These are phyloP conservation scores for Exaiptasia diaphana DNA, from an alignment of 64 coral and sea anemone species.

Conservation along the genomic window DNA sequence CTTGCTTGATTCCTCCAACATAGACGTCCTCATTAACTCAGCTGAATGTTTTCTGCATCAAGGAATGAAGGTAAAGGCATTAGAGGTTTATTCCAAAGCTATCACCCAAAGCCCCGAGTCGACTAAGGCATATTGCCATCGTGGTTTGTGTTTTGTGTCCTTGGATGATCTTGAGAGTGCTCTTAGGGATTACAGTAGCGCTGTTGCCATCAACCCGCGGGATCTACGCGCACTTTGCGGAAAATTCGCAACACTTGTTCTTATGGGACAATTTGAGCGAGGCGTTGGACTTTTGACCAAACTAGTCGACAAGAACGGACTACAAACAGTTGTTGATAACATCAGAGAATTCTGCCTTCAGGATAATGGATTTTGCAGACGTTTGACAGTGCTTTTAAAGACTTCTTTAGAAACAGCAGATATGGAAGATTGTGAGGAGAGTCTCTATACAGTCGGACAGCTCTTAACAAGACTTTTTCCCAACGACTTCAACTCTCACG, in stretches of 20 bases:
- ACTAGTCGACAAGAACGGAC: conserved; percentile 29
- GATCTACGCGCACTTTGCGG: conserved; percentile 65
- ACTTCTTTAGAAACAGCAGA: conserved; percentile 22
- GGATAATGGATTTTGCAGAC: conserved; percentile 31
- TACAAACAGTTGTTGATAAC: conserved; percentile 40
- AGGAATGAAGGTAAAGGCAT: conserved; percentile 46
- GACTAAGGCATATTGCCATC: conserved; percentile 50
- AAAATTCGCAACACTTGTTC: conserved; percentile 29
- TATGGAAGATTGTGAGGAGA: background rate
- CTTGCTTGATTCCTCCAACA: conserved; percentile 47
- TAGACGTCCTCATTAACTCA: conserved; percentile 54
- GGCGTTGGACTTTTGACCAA: conserved; percentile 34
- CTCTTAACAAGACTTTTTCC: conserved; percentile 58
- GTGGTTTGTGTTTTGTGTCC: conserved; percentile 54
- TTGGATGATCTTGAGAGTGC: conserved; percentile 46
- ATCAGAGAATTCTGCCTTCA: conserved; percentile 43
- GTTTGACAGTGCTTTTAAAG: conserved; percentile 37
- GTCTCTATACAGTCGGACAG: conserved; percentile 41
- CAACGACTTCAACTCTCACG: conserved; percentile 63
- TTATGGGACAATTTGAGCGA: conserved; percentile 34
- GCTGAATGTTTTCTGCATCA: conserved; percentile 67
- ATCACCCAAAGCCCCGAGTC: conserved; percentile 41
- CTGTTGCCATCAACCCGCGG: conserved; percentile 52
- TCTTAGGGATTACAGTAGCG: conserved; percentile 54
- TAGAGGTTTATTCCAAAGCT: conserved; percentile 29